phyloP scores from a whole-genome alignment of 1,140 invertebrate genomes.

The Halyomorpha halys region DNA sequence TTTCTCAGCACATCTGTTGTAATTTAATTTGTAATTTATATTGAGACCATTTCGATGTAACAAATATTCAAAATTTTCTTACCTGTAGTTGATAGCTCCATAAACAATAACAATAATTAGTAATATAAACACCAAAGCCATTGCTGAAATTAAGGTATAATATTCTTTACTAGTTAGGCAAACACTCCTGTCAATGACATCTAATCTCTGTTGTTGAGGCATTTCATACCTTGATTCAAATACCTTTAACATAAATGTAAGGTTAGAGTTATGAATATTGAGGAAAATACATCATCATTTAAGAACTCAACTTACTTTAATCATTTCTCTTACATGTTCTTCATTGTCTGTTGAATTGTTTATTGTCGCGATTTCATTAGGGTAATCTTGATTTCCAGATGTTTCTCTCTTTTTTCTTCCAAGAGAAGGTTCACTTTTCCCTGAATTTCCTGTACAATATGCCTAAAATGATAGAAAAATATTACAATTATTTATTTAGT shows the following conservation, averaged over 20 bases:
- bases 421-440: slow-evolving; percentile 69
- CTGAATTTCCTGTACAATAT: slow-evolving; percentile 62
- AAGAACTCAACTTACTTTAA: slow-evolving; percentile 48
- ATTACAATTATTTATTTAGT: background rate
- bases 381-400: slow-evolving; percentile 1
- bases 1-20: too few species aligned
- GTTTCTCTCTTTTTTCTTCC: slow-evolving; percentile 52
- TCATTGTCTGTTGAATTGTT: slow-evolving; percentile 39
- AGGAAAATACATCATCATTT: background rate
- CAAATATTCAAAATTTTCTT: slow-evolving; percentile 22
- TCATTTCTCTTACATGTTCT: slow-evolving; percentile 74
- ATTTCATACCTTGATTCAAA: slow-evolving; percentile 63
- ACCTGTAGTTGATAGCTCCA: slow-evolving; percentile 58
- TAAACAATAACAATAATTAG: slow-evolving; percentile 52
- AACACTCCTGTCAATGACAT: slow-evolving; percentile 47
- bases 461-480: slow-evolving; percentile 39
- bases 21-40: too few species aligned
- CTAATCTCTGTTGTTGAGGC: slow-evolving; percentile 44
- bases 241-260: slow-evolving; percentile 36
- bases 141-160: slow-evolving; percentile 59
- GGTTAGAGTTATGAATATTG: background rate
- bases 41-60: too few species aligned
- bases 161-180: slow-evolving; percentile 65
- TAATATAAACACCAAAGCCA: slow-evolving; percentile 55
- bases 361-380: slow-evolving; percentile 11